Percentiles rank a stretch among this genome's conserved stretches.
Conservation (phyloP, 2,797 vertebrate genomes). For the Sebastes nivosus region DNA sequence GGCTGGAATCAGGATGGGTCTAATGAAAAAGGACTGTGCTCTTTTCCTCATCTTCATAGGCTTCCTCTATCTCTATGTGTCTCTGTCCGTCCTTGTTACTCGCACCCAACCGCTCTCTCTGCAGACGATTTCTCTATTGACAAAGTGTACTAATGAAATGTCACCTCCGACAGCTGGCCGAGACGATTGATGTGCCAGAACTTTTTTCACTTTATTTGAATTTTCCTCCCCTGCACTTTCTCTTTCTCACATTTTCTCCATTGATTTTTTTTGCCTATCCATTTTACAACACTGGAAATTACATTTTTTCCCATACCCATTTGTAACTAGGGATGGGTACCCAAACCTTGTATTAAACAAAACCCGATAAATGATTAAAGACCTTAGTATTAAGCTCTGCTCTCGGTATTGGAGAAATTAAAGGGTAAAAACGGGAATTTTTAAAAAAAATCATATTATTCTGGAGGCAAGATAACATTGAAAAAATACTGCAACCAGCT, state of each 20-base stretch:
- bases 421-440: not conserved
- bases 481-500: not conserved
- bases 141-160: constrained; percentile 95
- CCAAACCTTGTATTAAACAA: not conserved
- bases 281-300: constrained; percentile 49
- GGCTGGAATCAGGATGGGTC: constrained; percentile 82
- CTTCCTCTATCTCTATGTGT: constrained; percentile 35
- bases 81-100: constrained; percentile 63
- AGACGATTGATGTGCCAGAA: constrained; percentile 89
- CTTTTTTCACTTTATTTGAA: constrained; percentile 90
- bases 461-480: not conserved
- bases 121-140: constrained; percentile 91
- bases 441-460: not conserved
- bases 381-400: not conserved
- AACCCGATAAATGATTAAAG: not conserved
- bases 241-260: constrained; percentile 42
- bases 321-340: constrained; percentile 18
- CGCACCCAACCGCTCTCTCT: constrained; percentile 74
- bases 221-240: constrained; percentile 71
- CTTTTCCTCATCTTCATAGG: constrained; percentile 71
- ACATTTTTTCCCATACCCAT: constrained; percentile 42
- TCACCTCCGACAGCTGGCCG: constrained; percentile 89
- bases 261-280: constrained; percentile 30
- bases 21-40: constrained; percentile 89
- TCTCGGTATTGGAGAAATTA: not conserved